Base-by-base conservation (phyloP, 2,888 invertebrate species). In the Danaus chrysippus region DNA sequence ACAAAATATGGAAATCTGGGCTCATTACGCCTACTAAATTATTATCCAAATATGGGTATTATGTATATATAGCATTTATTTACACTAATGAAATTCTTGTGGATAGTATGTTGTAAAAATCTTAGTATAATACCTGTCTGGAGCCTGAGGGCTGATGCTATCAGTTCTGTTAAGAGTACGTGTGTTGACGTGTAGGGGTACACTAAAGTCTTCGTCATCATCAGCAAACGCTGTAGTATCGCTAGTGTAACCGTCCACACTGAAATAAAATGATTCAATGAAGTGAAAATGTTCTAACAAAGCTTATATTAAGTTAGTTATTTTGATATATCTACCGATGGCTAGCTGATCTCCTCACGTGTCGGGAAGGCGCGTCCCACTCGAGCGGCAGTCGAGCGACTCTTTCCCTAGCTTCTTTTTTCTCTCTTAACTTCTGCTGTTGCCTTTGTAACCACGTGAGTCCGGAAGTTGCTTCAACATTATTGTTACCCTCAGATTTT, bases 401-500 rank as follows among this genome's bases (percentile, higher is more conserved):
- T 67, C 94, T 91, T 81, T 94, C 92, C 77, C 95, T 92, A 65
- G 94, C 93, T 79, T 96, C 96, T 73, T 94, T 92, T 71, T 95
- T 92, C 73, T 96, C 96, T 56, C 95, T 93, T 54, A 96, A 91
- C 79, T 96, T 96, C 79, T 95, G 93, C 77, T 96, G 96, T 78
- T 96, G 96, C 69, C 94, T 92, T 82, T 96, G 96, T 66, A 96
- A 91, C 96, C 96, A 96, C 61, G 96, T 94, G 68, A 94, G 86
- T 23, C 92, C 92, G n/a, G 91, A 86, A 68, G 84, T 84, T 49
- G 83, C 84, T 65, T 86, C 89, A 11, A 78, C 75, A 46, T 78
- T 49, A 79, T 58, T 64, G 56, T 64, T 66, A 23, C 86, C 84
- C 70, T 88, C 89, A 2, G 88, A 87, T n/a, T 88, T 78, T 10